Evolutionary conservation across 2,797 vertebrate species (phyloP).

Genomic region (Aselliscus stoliczkanus): DNA sequence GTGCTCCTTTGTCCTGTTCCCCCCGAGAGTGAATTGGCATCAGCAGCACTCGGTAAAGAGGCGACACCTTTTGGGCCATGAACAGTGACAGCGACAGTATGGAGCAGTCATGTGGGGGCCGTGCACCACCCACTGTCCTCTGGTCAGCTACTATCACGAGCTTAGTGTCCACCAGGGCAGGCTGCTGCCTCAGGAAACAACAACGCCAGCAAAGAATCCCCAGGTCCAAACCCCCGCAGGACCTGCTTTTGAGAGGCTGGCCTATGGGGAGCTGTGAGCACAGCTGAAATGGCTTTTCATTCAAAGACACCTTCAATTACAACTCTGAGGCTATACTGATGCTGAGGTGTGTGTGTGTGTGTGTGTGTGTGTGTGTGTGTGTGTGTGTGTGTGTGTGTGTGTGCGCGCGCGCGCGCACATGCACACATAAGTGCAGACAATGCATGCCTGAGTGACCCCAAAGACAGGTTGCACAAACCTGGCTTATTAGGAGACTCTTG

Average conservation of each 20-base stretch:
- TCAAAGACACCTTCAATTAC: background rate
- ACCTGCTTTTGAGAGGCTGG: background rate
- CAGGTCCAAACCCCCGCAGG: background rate
- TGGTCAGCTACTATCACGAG: background rate
- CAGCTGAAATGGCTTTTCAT: background rate
- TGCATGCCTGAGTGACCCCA: background rate
- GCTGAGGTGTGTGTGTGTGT: accelerated
- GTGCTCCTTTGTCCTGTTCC: constrained; percentile 42
- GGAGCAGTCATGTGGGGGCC: background rate
- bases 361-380: background rate
- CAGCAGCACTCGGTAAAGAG: background rate
- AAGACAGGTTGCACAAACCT: constrained; percentile 71
- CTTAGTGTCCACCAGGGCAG: background rate
- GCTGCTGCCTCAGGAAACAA: background rate
- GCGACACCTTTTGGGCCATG: background rate
- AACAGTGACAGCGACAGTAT: background rate
- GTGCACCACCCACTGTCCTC: background rate
- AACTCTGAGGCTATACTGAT: background rate
- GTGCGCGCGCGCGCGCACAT: too few species aligned
- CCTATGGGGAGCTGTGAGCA: background rate
- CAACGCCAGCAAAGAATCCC: background rate
- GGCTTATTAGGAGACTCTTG: constrained; percentile 63
- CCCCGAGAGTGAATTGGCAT: background rate
- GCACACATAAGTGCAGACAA: background rate
- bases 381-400: background rate